These are phyloP conservation scores for Oxycera nigricornis DNA, from an alignment of 2,888 invertebrate species.

Conservation along the genomic window DNA sequence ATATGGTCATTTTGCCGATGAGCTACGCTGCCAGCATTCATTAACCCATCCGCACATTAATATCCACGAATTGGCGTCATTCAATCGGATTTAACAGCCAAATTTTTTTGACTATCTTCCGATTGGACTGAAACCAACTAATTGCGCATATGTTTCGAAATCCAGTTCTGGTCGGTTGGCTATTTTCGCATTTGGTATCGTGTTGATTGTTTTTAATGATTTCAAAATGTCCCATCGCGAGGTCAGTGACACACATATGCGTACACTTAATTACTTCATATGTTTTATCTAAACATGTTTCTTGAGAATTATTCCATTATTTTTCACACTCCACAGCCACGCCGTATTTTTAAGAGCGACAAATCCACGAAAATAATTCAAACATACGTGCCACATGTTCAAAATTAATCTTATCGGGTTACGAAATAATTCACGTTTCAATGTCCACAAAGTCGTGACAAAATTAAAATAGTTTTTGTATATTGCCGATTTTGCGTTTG, in stretches of 20 bases:
- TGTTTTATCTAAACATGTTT: conserved; percentile 12
- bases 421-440: conserved; percentile 7
- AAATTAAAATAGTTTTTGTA: conserved; percentile 8
- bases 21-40: too few species aligned
- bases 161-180: too few species aligned
- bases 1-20: too few species aligned
- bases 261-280: background rate
- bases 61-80: too few species aligned
- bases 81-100: too few species aligned
- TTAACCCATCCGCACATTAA: too few species aligned
- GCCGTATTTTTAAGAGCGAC: background rate
- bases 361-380: background rate
- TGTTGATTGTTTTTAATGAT: background rate
- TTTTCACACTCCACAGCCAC: background rate
- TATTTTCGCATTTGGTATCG: background rate
- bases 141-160: too few species aligned
- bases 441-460: background rate
- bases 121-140: too few species aligned
- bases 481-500: background rate
- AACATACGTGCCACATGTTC: background rate
- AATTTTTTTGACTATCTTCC: too few species aligned
- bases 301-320: background rate
- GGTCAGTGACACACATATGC: background rate
- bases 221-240: background rate
- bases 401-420: conserved; percentile 17